A percentile compares a stretch with the other conserved stretches of the same genome.
These are phyloP conservation scores for Heliconius erato DNA, from an alignment of 2,888 invertebrate genomes.

Conservation along the genomic window DNA sequence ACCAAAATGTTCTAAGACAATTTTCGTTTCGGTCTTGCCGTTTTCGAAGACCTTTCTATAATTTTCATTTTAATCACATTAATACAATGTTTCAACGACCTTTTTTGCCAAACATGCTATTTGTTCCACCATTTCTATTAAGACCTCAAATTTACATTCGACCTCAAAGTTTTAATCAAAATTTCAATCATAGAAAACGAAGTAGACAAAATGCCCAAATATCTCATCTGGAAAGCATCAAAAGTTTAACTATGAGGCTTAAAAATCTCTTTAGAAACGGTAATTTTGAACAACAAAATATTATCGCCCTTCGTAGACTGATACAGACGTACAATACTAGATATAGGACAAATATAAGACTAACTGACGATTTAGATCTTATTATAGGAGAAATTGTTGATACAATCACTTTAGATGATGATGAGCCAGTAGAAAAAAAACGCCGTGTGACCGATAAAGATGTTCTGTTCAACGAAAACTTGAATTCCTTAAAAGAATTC, in stretches of 20 bases:
- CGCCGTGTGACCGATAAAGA: conserved; percentile 54
- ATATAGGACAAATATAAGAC: conserved; percentile 63
- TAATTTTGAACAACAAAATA: conserved; percentile 55
- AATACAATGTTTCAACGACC: conserved; percentile 64
- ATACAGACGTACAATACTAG: conserved; percentile 69
- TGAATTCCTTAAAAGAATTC: conserved; percentile 64
- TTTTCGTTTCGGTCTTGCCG: not conserved
- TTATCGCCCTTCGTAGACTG: conserved; percentile 62
- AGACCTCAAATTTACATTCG: conserved; percentile 50
- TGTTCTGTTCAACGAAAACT: conserved; percentile 61
- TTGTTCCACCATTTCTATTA: conserved; percentile 55
- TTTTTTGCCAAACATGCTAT: conserved; percentile 56
- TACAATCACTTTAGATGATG: conserved; percentile 73
- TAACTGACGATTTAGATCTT: conserved; percentile 64
- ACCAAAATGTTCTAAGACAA: not conserved
- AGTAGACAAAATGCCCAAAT: conserved; percentile 52
- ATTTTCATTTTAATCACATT: conserved; percentile 60
- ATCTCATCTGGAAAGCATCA: conserved; percentile 64
- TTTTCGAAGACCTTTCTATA: conserved; percentile 3
- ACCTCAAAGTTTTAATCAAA: conserved; percentile 40
- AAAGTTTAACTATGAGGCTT: conserved; percentile 60
- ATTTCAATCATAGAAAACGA: conserved; percentile 56
- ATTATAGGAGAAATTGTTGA: conserved; percentile 67
- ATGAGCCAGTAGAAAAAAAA: conserved; percentile 64
- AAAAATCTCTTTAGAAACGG: conserved; percentile 58